These are phyloP conservation scores for Atta colombica DNA, from an alignment of 1,140 invertebrate genomes.

Conservation along the genomic window DNA sequence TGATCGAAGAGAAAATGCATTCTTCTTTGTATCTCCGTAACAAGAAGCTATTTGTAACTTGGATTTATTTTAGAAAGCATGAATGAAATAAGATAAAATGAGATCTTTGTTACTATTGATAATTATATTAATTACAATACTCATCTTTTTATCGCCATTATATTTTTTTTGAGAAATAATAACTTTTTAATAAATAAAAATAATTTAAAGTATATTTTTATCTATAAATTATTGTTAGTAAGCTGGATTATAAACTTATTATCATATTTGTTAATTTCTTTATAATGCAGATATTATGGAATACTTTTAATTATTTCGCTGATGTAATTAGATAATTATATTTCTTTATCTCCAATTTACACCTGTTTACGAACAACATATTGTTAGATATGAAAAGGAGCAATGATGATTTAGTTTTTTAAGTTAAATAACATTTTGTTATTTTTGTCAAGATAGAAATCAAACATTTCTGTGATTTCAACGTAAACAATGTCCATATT, in stretches of 20 bases:
- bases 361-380: too few species aligned
- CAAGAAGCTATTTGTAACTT: background rate
- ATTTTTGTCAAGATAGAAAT: too few species aligned
- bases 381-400: too few species aligned
- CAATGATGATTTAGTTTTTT: too few species aligned
- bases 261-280: background rate
- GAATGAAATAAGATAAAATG: background rate
- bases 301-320: background rate
- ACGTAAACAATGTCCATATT: too few species aligned
- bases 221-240: background rate
- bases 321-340: background rate
- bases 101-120: background rate
- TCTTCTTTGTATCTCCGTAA: conserved; percentile 8
- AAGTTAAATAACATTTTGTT: too few species aligned
- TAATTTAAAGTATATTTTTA: background rate
- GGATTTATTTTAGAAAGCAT: background rate
- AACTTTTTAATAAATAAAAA: background rate
- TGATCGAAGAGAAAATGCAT: background rate
- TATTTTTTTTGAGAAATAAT: background rate
- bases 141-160: background rate
- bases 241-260: background rate
- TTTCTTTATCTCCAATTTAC: background rate
- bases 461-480: too few species aligned
- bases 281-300: background rate
- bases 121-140: background rate